Conservation (phyloP, 1,140 invertebrate species). For the Bilobella aurantiaca region DNA sequence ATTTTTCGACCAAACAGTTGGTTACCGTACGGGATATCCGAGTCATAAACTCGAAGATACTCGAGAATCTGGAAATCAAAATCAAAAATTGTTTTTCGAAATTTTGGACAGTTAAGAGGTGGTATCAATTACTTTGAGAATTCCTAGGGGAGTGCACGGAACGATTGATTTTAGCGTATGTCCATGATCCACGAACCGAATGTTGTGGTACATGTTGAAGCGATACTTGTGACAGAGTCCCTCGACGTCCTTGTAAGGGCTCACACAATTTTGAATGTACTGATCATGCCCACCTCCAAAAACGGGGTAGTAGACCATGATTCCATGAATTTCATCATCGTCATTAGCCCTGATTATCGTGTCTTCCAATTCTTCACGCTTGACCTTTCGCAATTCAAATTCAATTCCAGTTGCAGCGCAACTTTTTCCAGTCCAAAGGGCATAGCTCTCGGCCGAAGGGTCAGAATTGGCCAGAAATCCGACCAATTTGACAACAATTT, state of each 20-base stretch:
- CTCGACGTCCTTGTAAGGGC: constrained; percentile 27
- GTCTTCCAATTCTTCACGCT: constrained; percentile 25
- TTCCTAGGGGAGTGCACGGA: constrained; percentile 29
- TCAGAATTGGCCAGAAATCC: constrained; percentile 28
- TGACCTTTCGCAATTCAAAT: constrained; percentile 23
- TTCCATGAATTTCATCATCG: constrained; percentile 21
- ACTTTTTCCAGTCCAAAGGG: constrained; percentile 14
- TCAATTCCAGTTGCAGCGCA: constrained; percentile 22
- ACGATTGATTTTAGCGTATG: constrained; percentile 25
- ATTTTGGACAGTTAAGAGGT: not conserved
- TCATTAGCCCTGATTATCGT: constrained; percentile 25
- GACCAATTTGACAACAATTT: constrained; percentile 20
- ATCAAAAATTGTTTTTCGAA: not conserved
- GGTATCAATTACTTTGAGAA: constrained; percentile 18
- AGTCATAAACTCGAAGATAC: constrained; percentile 21
- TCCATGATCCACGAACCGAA: constrained; percentile 22
- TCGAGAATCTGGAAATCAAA: constrained; percentile 28
- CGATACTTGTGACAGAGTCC: constrained; percentile 26
- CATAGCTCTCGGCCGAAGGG: constrained; percentile 24
- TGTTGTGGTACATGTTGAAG: constrained; percentile 31
- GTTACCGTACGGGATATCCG: constrained; percentile 24
- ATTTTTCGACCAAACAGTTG: constrained; percentile 23
- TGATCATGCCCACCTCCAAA: constrained; percentile 27
- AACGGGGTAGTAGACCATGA: constrained; percentile 28
- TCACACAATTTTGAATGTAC: constrained; percentile 30